These are phyloP conservation scores for Crypturellus tataupa DNA, from an alignment of 2,797 vertebrate genomes.

Conservation along the genomic window DNA sequence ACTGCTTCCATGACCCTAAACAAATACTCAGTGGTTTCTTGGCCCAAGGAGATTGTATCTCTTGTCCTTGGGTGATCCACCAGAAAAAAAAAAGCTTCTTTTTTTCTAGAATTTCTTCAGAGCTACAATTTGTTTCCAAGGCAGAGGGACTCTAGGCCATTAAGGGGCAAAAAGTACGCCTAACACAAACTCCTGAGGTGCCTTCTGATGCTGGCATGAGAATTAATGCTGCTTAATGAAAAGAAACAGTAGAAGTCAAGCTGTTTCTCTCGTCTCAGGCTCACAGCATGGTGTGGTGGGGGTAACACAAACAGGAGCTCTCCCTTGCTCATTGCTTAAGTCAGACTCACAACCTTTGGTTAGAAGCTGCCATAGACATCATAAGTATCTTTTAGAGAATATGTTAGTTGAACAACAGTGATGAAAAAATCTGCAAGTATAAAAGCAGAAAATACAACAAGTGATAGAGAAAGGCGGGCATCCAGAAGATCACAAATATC, in stretches of 20 bases:
- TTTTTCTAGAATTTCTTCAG: fast-evolving
- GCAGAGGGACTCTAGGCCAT: neutral
- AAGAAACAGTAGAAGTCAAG: neutral
- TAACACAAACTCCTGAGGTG: neutral
- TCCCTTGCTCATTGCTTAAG: neutral
- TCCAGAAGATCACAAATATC: neutral
- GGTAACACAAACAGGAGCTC: too few relatives aligned
- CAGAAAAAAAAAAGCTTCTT: neutral
- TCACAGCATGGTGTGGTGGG: neutral
- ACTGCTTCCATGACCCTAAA: neutral
- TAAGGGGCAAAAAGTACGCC: neutral
- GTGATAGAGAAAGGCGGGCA: neutral
- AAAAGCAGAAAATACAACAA: neutral
- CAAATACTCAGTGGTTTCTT: neutral
- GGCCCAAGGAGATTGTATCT: neutral
- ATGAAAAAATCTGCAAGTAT: neutral
- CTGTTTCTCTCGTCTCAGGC: neutral
- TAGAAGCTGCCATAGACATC: neutral
- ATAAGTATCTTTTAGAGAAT: neutral
- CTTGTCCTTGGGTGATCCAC: neutral
- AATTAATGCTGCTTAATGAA: neutral
- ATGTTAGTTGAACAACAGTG: neutral
- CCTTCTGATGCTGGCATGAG: neutral
- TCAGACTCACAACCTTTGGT: neutral
- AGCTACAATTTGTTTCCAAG: neutral